phyloP scores from a whole-genome alignment of 2,888 invertebrate species.

The Melitaea athalia region DNA sequence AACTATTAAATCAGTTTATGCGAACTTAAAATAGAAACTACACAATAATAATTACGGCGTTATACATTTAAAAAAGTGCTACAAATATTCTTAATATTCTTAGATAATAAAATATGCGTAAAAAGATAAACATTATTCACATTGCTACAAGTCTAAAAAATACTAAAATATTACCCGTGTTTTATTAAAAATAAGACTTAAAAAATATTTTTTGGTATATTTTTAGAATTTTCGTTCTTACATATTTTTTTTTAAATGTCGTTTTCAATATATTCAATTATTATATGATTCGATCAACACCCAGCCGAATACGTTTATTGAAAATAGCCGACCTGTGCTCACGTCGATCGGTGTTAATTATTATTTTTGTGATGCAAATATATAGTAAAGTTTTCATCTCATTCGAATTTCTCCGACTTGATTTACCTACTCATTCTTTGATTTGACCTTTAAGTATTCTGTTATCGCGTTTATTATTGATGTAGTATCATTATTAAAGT shows the following conservation, averaged over 20 bases:
- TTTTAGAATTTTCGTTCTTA: slow-evolving; percentile 2
- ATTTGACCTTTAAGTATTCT: no score
- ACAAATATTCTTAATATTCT: slow-evolving; percentile 8
- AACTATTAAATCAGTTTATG: slow-evolving; percentile 1
- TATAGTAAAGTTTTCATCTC: no score
- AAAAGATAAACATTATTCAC: slow-evolving; percentile 12
- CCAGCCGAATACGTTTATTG: background rate
- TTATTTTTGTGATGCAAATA: no score
- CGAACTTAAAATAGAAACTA: slow-evolving; percentile 2
- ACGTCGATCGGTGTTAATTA: no score
- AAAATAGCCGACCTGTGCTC: no score
- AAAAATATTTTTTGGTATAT: slow-evolving; percentile 26
- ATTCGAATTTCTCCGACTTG: no score
- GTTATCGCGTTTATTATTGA: no score
- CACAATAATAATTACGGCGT: slow-evolving; percentile 19
- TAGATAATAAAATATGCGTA: slow-evolving; percentile 11
- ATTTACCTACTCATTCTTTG: no score
- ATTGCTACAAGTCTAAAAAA: slow-evolving; percentile 13
- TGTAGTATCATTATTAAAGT: no score
- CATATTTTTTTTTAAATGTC: slow-evolving; percentile 6
- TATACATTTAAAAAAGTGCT: slow-evolving; percentile 27
- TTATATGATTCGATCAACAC: slow-evolving; percentile 1
- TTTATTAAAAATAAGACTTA: slow-evolving; percentile 7
- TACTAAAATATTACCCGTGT: slow-evolving; percentile 9
- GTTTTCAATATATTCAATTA: background rate